A percentile compares a stretch with the other conserved stretches of the same genome.
Evolutionary conservation across 92 coral and sea anemone species (phyloP).

Genomic region (Bergia sp.): DNA sequence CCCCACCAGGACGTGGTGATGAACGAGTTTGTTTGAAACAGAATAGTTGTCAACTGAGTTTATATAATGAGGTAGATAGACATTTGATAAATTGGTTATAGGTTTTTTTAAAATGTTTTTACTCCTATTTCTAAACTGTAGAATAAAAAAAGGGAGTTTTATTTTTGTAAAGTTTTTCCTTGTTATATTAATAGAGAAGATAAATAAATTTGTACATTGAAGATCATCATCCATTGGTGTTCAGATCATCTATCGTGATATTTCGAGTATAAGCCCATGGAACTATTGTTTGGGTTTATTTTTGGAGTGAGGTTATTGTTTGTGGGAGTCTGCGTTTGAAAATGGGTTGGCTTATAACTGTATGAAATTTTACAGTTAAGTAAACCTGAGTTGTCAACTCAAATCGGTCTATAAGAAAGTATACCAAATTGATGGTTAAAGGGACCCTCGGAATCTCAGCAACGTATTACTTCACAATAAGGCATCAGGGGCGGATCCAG

Average conservation of each 20-base stretch:
- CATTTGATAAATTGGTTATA: not conserved
- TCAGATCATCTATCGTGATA: not conserved
- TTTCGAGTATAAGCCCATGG: not conserved
- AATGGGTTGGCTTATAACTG: not conserved
- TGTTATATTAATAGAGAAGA: conserved; percentile 1
- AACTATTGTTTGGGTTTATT: no score
- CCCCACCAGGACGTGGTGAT: no score
- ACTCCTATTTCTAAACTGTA: conserved; percentile 19
- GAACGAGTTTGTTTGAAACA: not conserved
- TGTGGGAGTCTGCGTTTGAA: not conserved
- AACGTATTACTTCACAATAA: no score
- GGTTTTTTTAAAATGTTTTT: conserved; percentile 9
- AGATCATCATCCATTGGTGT: not conserved
- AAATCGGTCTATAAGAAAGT: no score
- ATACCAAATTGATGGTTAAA: no score
- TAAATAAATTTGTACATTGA: conserved; percentile 7
- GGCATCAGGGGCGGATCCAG: no score
- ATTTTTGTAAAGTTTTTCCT: conserved; percentile 31
- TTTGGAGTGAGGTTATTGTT: not conserved
- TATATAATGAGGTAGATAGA: not conserved
- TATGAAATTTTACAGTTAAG: no score
- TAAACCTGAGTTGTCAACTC: no score
- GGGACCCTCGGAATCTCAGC: no score
- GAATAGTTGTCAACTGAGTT: not conserved
- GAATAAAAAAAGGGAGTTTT: not conserved